phyloP scores from a whole-genome alignment of 2,888 invertebrate species.

The Volucella zonaria region DNA sequence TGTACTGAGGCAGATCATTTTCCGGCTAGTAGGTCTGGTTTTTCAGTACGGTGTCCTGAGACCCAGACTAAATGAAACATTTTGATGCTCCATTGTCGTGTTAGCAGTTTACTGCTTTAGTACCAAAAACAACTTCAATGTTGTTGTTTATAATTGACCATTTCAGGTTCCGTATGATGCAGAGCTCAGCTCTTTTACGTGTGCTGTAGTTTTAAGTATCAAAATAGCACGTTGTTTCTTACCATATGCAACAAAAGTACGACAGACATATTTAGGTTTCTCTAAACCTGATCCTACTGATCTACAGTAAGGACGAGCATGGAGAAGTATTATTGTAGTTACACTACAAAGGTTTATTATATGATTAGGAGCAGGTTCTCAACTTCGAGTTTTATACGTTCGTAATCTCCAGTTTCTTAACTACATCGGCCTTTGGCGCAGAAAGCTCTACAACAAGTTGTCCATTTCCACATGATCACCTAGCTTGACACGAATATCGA shows the following conservation, averaged over 20 bases:
- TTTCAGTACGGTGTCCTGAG: no score
- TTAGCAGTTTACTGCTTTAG: no score
- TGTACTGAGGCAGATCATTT: no score
- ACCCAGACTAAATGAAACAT: no score
- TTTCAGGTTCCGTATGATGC: no score
- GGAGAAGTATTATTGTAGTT: neutral
- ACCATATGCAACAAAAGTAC: conserved; percentile 33
- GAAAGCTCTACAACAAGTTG: conserved; percentile 95
- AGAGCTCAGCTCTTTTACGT: neutral
- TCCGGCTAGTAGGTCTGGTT: no score
- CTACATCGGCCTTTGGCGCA: conserved; percentile 93
- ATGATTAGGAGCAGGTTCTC: conserved; percentile 95
- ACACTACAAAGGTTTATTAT: conserved; percentile 82
- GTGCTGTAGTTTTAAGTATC: conserved; percentile 17
- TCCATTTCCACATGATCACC: conserved; percentile 97
- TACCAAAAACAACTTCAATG: no score
- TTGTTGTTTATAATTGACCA: no score
- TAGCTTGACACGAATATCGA: conserved; percentile 94
- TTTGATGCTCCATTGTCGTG: no score
- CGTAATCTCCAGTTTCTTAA: conserved; percentile 89
- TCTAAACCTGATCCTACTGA: conserved; percentile 42
- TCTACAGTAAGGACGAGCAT: conserved; percentile 8
- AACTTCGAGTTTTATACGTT: conserved; percentile 95
- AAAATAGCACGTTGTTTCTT: conserved; percentile 15
- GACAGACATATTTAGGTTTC: conserved; percentile 27